phyloP scores from a whole-genome alignment of 1,140 invertebrate species.

The Eupristina koningsbergeri region DNA sequence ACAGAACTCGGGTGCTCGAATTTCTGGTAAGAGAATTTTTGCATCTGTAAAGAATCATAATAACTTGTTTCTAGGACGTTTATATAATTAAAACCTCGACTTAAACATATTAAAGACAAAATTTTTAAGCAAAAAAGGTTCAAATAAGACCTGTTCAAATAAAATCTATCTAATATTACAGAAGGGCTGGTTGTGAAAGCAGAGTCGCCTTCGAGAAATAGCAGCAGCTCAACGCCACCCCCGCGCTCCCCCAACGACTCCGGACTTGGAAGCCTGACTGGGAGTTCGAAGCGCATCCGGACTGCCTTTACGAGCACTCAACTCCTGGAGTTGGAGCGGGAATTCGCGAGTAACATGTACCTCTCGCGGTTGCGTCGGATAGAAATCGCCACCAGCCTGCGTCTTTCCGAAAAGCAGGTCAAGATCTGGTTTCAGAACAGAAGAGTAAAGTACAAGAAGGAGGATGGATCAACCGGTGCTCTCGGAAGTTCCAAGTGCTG shows the following conservation, averaged over 20 bases:
- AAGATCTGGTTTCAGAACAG: conserved; percentile 97
- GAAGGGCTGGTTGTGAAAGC: not conserved
- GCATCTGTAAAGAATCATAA: not conserved
- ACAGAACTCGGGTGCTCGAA: not conserved
- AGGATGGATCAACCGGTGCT: conserved; percentile 74
- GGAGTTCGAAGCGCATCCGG: conserved; percentile 85
- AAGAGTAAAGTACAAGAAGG: conserved; percentile 93
- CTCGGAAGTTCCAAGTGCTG: conserved; percentile 71
- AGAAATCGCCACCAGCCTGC: conserved; percentile 91
- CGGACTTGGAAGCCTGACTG: conserved; percentile 71
- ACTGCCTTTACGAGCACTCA: conserved; percentile 96
- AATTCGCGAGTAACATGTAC: conserved; percentile 93
- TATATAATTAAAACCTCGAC: too few relatives aligned
- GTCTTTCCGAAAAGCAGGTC: conserved; percentile 93
- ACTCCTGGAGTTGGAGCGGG: conserved; percentile 90
- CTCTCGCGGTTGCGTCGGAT: conserved; percentile 90
- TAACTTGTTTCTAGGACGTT: too few relatives aligned
- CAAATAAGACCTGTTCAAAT: too few relatives aligned
- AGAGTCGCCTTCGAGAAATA: not conserved
- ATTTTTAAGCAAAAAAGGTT: too few relatives aligned
- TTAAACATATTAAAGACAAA: too few relatives aligned
- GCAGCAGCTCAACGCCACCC: not conserved
- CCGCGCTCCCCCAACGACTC: not conserved
- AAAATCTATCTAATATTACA: not conserved
- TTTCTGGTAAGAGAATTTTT: conserved; percentile 16